Percentiles rank a stretch among this genome's conserved stretches.
Evolutionary conservation across 64 coral and sea anemone genomes (phyloP).

Genomic region (Orbicella faveolata): DNA sequence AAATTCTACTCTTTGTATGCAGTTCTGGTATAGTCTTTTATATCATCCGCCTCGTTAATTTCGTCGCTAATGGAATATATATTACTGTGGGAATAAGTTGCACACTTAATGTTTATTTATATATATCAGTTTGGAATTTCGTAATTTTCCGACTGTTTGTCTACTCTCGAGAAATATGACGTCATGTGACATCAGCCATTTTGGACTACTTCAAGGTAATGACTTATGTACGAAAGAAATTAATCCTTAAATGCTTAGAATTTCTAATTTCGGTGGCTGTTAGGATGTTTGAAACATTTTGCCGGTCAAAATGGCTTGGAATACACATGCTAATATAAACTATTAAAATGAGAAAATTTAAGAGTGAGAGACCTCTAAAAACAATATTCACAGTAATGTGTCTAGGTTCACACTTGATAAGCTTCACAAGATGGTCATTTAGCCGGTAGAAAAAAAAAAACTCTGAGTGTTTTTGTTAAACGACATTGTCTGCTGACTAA

Average conservation of each 20-base stretch:
- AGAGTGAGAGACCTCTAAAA: background rate
- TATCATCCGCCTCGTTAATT: background rate
- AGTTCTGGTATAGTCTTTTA: background rate
- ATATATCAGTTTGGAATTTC: background rate
- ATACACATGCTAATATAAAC: background rate
- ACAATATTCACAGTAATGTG: background rate
- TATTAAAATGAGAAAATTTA: background rate
- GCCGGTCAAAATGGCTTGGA: background rate
- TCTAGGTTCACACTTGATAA: background rate
- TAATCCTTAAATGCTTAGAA: background rate
- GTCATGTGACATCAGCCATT: background rate
- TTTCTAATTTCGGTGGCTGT: background rate
- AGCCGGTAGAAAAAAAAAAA: no score
- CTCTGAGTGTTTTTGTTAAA: no score
- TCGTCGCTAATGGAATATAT: background rate
- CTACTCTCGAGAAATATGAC: background rate
- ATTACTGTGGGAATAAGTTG: background rate
- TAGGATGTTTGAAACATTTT: background rate
- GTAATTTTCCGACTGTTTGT: background rate
- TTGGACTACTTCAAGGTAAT: background rate
- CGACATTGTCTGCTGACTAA: no score
- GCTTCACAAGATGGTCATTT: background rate
- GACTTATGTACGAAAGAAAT: background rate
- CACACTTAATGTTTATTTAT: background rate
- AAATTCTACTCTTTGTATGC: no score